Conservation (phyloP, 2,113 vertebrate species). For the Arvicanthis niloticus region DNA sequence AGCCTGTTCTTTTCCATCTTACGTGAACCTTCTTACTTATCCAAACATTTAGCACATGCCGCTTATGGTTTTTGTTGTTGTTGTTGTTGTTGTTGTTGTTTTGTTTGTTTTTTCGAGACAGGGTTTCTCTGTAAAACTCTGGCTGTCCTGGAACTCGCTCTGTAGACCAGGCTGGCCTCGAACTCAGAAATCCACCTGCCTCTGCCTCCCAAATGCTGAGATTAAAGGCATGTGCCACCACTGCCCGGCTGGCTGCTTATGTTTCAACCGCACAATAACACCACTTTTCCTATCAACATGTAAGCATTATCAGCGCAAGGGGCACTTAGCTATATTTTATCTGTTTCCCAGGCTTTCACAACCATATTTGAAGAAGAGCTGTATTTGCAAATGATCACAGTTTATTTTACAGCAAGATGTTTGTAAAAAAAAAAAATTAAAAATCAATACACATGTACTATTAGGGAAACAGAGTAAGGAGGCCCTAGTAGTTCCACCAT, state of each 20-base stretch:
- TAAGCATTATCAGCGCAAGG: background rate
- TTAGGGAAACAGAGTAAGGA: constrained; percentile 6
- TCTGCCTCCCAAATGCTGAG: too few species aligned
- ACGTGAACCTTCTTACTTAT: background rate
- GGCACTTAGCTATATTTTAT: background rate
- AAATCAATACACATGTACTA: background rate
- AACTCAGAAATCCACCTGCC: too few species aligned
- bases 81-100: too few species aligned
- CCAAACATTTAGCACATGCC: background rate
- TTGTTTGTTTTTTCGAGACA: too few species aligned
- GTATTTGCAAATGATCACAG: background rate
- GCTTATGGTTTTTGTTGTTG: background rate
- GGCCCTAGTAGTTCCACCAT: background rate
- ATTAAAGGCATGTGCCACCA: too few species aligned
- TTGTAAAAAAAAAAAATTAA: constrained; percentile 10
- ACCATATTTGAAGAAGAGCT: background rate
- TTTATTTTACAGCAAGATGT: background rate
- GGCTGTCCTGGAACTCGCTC: too few species aligned
- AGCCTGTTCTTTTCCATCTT: background rate
- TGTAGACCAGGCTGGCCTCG: too few species aligned
- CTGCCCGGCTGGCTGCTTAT: background rate
- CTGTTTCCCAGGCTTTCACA: background rate
- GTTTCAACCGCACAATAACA: background rate
- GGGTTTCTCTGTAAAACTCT: too few species aligned
- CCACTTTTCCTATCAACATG: background rate